These are phyloP conservation scores for Peromyscus melanophrys DNA, from an alignment of 2,797 vertebrate genomes.

Conservation along the genomic window DNA sequence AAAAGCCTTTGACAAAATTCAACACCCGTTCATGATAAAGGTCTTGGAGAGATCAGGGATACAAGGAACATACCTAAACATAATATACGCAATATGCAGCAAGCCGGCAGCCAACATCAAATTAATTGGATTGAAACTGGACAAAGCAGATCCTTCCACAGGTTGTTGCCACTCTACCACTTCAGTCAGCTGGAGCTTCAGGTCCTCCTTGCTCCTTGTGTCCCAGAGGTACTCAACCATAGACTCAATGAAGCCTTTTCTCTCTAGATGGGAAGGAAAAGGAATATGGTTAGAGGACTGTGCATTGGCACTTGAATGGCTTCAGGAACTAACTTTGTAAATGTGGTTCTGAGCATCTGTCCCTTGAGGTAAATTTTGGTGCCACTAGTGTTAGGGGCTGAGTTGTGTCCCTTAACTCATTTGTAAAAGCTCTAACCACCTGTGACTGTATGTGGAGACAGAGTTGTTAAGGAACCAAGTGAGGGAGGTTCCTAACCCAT, in stretches of 20 bases:
- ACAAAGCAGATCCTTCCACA: accelerated
- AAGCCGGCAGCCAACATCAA: no score
- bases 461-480: not conserved
- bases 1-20: no score
- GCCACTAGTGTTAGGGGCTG: not conserved
- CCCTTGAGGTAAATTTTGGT: no score
- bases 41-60: no score
- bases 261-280: not conserved
- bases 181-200: not conserved
- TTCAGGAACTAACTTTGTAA: no score
- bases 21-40: no score
- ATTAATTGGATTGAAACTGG: not conserved
- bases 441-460: not conserved
- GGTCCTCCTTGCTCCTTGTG: accelerated
- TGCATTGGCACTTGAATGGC: not conserved
- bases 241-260: accelerated
- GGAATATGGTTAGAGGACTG: not conserved
- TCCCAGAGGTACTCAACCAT: not conserved
- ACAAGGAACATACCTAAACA: no score
- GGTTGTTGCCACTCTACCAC: not conserved
- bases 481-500: not conserved
- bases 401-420: not conserved
- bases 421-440: not conserved
- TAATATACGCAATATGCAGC: no score
- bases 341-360: not conserved